These are phyloP conservation scores for Coenonympha arcania DNA, from an alignment of 2,888 invertebrate species.

Conservation along the genomic window DNA sequence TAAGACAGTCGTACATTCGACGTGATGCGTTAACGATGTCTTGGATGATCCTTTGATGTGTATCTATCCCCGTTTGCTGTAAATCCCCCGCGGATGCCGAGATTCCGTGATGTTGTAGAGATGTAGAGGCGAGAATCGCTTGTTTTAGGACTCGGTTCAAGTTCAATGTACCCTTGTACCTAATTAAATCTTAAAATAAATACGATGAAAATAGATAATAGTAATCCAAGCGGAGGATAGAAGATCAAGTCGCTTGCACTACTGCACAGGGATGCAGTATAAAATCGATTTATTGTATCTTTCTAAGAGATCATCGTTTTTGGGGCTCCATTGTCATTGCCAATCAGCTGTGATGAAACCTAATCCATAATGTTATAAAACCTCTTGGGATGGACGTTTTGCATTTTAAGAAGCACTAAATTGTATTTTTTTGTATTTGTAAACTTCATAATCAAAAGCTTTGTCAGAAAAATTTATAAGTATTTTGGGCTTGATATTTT, in stretches of 20 bases:
- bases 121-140: too few species aligned
- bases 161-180: conserved; percentile 24
- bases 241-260: background rate
- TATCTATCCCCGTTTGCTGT: background rate
- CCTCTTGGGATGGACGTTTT: too few species aligned
- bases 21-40: conserved; percentile 37
- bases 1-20: conserved; percentile 51
- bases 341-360: too few species aligned
- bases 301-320: too few species aligned
- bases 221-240: background rate
- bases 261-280: background rate
- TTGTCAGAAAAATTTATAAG: too few species aligned
- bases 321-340: too few species aligned
- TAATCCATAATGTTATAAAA: too few species aligned
- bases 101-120: conserved; percentile 2
- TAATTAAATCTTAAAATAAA: conserved; percentile 25
- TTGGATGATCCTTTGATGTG: conserved; percentile 8
- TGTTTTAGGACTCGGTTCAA: conserved; percentile 15
- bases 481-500: too few species aligned
- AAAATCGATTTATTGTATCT: too few species aligned
- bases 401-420: too few species aligned
- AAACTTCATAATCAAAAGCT: too few species aligned
- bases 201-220: conserved; percentile 17
- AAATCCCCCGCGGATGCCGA: background rate
- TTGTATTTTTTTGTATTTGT: too few species aligned